A percentile compares a stretch with the other conserved stretches of the same genome.
Conservation (phyloP, 2,113 vertebrate species). For the Canis aureus region DNA sequence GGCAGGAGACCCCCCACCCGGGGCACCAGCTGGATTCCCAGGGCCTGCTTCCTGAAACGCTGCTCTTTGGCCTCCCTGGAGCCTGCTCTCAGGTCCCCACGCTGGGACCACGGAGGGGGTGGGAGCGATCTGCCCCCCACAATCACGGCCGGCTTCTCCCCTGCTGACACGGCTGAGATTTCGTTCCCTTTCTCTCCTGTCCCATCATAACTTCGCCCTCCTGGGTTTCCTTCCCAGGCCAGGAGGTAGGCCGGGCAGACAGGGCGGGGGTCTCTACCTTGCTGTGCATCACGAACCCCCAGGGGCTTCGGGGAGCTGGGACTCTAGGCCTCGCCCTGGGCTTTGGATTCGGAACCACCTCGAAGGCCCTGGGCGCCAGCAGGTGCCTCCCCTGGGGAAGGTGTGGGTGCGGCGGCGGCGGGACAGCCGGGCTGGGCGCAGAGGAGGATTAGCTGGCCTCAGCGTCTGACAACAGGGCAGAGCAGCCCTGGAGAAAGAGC, state of each 20-base stretch:
- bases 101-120: background rate
- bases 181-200: background rate
- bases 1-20: accelerated
- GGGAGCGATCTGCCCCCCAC: background rate
- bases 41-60: accelerated
- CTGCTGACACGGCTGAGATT: background rate
- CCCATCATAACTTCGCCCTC: background rate
- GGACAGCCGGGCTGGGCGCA: accelerated
- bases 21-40: background rate
- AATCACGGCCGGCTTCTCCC: background rate
- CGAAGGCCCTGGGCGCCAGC: accelerated
- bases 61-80: background rate
- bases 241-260: background rate
- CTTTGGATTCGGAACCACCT: no score
- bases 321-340: background rate
- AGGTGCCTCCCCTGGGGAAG: background rate
- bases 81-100: background rate
- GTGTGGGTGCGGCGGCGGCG: background rate
- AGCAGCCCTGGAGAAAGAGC: background rate
- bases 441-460: background rate
- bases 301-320: accelerated
- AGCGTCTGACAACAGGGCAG: accelerated
- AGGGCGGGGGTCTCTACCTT: accelerated
- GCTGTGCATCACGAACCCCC: background rate
- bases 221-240: background rate